These are phyloP conservation scores for Saxicola maurus DNA, from an alignment of 2,797 vertebrate genomes.

Conservation along the genomic window DNA sequence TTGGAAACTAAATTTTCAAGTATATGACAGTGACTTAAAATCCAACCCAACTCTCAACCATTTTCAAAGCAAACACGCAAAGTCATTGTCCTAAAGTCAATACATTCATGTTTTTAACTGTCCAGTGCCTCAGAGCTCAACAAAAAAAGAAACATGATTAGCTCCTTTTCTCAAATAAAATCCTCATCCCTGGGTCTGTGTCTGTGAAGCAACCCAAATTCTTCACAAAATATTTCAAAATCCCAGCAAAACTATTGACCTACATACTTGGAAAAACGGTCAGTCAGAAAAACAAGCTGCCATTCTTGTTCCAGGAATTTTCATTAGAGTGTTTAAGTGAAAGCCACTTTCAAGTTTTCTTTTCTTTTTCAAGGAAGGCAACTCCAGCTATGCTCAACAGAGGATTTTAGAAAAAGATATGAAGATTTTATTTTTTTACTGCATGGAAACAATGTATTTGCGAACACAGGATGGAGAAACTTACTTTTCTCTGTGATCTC, in stretches of 20 bases:
- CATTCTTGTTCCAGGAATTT: neutral
- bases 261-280: neutral
- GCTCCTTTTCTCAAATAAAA: neutral
- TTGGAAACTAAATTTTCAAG: neutral
- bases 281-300: neutral
- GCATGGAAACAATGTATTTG: neutral
- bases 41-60: neutral
- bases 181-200: neutral
- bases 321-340: neutral
- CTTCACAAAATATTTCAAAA: neutral
- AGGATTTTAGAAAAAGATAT: neutral
- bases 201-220: neutral
- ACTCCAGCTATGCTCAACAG: neutral
- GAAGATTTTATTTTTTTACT: neutral
- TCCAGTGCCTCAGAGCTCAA: neutral
- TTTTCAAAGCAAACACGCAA: accelerated
- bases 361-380: neutral
- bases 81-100: neutral
- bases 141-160: neutral
- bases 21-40: neutral
- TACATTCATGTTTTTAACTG: neutral
- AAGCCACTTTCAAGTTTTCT: neutral
- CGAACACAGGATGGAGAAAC: constrained; percentile 4
- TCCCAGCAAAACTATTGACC: neutral
- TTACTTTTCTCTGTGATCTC: constrained; percentile 93